Evolutionary conservation across 2,113 vertebrate genomes (phyloP), one percentile per base, ranked within the genome.

Genomic region (Notarius lentiginosus): DNA sequence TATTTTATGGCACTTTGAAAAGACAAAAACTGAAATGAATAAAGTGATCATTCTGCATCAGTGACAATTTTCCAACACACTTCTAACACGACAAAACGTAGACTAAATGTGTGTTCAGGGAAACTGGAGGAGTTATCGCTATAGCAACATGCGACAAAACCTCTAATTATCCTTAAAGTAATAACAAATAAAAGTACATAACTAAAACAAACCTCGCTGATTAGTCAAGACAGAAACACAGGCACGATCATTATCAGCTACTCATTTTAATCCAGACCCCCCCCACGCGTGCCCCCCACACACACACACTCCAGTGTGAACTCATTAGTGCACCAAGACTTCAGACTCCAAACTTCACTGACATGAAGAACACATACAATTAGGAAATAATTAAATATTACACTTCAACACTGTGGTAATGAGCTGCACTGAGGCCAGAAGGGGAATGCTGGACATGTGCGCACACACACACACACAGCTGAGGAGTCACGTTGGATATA

Each of bases 401-500:
- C 66, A 70, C 66, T n/a, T 65, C n/a, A 30, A 70, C 14, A 41
- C 70, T 20, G 6, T 9, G 17, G 14, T 47, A 73, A 73, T 41
- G 70, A 73, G 70, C 66, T 76, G 47, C 70, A 73, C 34, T 72
- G 34, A 41, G 34, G 18, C 70, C 47, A 0, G 27, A 30, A 68
- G 15, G 5, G 41, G 6, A 17, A 73, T 47, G 14, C 70, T 47
- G 34, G 7, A 73, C 34, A 20, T 20, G 7, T 3, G 58, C 24
- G 15, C 73, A 22, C 6, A 76, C 84, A 84, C 79, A 86, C 87
- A 34, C 88, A 89, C 88, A 70, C 49, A 72, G 15, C 27, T 27
- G n/a, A 27, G 4, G 24, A 68, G 12, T 70, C 14, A 70, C 8
- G 15, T 17, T 34, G 2, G 5, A 17, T 7, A 70, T 27, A 12